Conservation (phyloP, 1,140 invertebrate species). For the Brachionus rotundiformis region DNA sequence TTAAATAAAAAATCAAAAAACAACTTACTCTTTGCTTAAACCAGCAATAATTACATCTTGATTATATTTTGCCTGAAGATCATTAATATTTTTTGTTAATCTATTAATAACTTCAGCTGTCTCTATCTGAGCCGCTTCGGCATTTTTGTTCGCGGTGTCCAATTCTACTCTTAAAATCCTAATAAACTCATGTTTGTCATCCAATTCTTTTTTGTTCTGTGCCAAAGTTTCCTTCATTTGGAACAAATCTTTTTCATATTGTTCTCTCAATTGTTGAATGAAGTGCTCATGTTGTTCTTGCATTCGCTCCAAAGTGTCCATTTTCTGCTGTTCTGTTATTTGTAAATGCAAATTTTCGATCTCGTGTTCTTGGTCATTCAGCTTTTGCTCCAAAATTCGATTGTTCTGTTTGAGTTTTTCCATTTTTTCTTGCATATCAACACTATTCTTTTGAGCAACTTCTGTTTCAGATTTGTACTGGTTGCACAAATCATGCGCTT, state of each 20-base stretch:
- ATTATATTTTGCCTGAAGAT: constrained; percentile 41
- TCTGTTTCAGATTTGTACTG: constrained; percentile 35
- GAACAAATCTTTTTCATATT: constrained; percentile 45
- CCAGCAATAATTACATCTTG: constrained; percentile 30
- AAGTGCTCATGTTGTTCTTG: constrained; percentile 49
- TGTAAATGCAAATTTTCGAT: constrained; percentile 45
- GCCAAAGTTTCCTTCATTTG: constrained; percentile 29
- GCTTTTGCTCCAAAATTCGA: constrained; percentile 29
- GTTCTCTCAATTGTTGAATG: constrained; percentile 45
- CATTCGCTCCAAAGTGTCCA: constrained; percentile 37
- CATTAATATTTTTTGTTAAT: constrained; percentile 30
- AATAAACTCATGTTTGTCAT: constrained; percentile 45
- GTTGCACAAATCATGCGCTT: constrained; percentile 48
- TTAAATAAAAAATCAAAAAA: too few relatives aligned
- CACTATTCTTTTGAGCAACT: background rate
- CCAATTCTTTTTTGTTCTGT: constrained; percentile 17
- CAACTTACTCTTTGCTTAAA: constrained; percentile 18
- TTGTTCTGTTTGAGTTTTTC: constrained; percentile 38
- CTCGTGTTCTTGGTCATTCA: constrained; percentile 24
- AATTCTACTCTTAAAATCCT: constrained; percentile 16
- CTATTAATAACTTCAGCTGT: constrained; percentile 22
- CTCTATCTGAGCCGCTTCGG: constrained; percentile 6
- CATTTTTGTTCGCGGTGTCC: constrained; percentile 24
- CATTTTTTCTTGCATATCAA: constrained; percentile 33
- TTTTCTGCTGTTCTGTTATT: constrained; percentile 48